Percentiles rank a stretch among this genome's conserved stretches.
phyloP scores from a whole-genome alignment of 2,888 invertebrate genomes.

The Andrena fulva region DNA sequence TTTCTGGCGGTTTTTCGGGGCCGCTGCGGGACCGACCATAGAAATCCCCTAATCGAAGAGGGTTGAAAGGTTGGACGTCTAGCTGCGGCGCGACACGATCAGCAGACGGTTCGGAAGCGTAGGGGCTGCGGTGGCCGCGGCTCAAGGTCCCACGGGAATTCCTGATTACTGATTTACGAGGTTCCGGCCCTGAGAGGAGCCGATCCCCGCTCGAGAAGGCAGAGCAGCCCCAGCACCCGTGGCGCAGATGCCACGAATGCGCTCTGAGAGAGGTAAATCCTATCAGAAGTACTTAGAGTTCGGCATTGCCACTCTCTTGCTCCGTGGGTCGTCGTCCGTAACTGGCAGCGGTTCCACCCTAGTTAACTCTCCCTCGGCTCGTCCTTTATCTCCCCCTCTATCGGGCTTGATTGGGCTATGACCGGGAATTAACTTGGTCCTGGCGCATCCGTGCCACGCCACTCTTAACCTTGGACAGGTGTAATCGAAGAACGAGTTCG shows the following conservation, averaged over 20 bases:
- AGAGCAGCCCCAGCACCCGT: slow-evolving; percentile 24
- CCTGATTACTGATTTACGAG: slow-evolving; percentile 83
- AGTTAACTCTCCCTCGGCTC: slow-evolving; percentile 67
- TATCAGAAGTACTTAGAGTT: slow-evolving; percentile 82
- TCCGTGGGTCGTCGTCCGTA: slow-evolving; percentile 70
- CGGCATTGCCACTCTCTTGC: slow-evolving; percentile 75
- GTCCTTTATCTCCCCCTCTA: slow-evolving; percentile 59
- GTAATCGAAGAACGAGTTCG: slow-evolving; percentile 27
- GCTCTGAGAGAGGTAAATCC: slow-evolving; percentile 77
- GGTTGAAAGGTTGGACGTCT: slow-evolving; percentile 38
- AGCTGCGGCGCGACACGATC: slow-evolving; percentile 46
- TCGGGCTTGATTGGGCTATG: slow-evolving; percentile 66
- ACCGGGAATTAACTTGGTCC: slow-evolving; percentile 61
- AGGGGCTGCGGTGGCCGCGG: slow-evolving; percentile 45
- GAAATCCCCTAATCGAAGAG: slow-evolving; percentile 14
- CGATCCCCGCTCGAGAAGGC: slow-evolving; percentile 63
- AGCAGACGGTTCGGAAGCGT: slow-evolving; percentile 48
- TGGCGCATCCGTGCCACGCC: slow-evolving; percentile 20
- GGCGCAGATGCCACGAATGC: slow-evolving; percentile 69
- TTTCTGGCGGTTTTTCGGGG: neutral
- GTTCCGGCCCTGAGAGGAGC: slow-evolving; percentile 71
- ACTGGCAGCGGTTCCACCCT: slow-evolving; percentile 72
- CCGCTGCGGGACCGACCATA: slow-evolving; percentile 1
- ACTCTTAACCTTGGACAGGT: slow-evolving; percentile 25
- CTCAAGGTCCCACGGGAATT: slow-evolving; percentile 72